These are phyloP conservation scores for Archips crataeganus DNA, from an alignment of 2,888 invertebrate species.

Conservation along the genomic window DNA sequence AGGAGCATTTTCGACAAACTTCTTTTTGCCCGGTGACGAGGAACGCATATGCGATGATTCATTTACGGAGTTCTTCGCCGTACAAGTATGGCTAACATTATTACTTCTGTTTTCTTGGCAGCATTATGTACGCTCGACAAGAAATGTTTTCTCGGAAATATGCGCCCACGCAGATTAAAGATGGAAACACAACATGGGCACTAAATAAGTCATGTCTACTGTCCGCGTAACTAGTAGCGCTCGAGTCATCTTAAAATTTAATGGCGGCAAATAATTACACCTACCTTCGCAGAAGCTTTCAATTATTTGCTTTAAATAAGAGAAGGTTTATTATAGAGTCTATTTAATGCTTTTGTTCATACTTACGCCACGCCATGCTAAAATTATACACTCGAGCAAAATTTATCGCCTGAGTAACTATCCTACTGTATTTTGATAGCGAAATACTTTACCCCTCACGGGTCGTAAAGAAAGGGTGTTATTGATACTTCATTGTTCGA, in stretches of 20 bases:
- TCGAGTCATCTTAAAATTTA: slow-evolving; percentile 65
- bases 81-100: slow-evolving; percentile 82
- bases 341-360: slow-evolving; percentile 41
- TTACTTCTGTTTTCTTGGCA: slow-evolving; percentile 83
- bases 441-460: slow-evolving; percentile 44
- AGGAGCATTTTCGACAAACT: slow-evolving; percentile 83
- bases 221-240: slow-evolving; percentile 72
- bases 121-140: slow-evolving; percentile 79
- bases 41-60: slow-evolving; percentile 84
- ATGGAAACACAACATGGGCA: slow-evolving; percentile 82
- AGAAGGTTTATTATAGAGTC: slow-evolving; percentile 43
- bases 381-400: slow-evolving; percentile 18
- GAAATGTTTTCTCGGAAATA: slow-evolving; percentile 84
- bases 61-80: slow-evolving; percentile 81
- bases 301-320: slow-evolving; percentile 54
- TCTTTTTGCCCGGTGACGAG: slow-evolving; percentile 81
- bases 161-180: slow-evolving; percentile 84
- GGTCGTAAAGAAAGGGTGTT: slow-evolving; percentile 58
- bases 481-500: slow-evolving; percentile 56
- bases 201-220: slow-evolving; percentile 82
- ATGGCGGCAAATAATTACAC: slow-evolving; percentile 59
- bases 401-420: slow-evolving; percentile 23
- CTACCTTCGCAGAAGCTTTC: slow-evolving; percentile 49
- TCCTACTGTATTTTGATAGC: slow-evolving; percentile 31
- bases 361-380: slow-evolving; percentile 1